phyloP scores from a whole-genome alignment of 2,797 vertebrate species.

The Phalanger gymnotis region DNA sequence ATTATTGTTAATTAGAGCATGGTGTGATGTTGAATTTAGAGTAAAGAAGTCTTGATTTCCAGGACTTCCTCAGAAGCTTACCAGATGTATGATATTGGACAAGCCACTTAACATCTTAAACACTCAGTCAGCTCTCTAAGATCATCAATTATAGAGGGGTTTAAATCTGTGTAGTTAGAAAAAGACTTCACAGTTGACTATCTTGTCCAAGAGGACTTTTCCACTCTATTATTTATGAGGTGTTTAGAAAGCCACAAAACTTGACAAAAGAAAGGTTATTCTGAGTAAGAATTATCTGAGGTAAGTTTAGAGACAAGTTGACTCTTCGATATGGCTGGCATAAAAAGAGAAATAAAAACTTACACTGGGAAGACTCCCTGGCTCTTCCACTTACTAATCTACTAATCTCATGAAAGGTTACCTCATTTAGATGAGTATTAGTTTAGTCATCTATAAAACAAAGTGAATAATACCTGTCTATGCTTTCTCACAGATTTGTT shows the following conservation, averaged over 20 bases:
- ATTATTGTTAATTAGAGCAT: not conserved
- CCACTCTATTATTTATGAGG: conserved; percentile 53
- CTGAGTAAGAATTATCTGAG: not conserved
- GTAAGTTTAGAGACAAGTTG: not conserved
- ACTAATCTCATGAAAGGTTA: not conserved
- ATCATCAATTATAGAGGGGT: not conserved
- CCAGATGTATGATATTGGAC: not conserved
- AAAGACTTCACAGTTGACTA: not conserved
- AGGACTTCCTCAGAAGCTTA: not conserved
- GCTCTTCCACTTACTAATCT: not conserved
- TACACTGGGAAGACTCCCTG: not conserved
- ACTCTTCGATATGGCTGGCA: not conserved
- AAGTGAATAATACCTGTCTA: not conserved
- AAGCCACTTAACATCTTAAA: not conserved
- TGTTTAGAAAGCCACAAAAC: conserved; percentile 39
- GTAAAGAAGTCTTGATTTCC: not conserved
- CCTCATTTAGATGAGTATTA: not conserved
- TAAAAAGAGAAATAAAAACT: not conserved
- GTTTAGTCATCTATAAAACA: not conserved
- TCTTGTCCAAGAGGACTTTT: conserved; percentile 2
- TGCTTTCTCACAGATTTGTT: not conserved
- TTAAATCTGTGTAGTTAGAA: not conserved
- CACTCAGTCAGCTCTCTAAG: not conserved
- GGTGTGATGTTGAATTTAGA: not conserved
- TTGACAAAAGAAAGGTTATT: conserved; percentile 34